These are phyloP conservation scores for Danaus melanippus DNA, from an alignment of 1,140 invertebrate species.

Conservation along the genomic window DNA sequence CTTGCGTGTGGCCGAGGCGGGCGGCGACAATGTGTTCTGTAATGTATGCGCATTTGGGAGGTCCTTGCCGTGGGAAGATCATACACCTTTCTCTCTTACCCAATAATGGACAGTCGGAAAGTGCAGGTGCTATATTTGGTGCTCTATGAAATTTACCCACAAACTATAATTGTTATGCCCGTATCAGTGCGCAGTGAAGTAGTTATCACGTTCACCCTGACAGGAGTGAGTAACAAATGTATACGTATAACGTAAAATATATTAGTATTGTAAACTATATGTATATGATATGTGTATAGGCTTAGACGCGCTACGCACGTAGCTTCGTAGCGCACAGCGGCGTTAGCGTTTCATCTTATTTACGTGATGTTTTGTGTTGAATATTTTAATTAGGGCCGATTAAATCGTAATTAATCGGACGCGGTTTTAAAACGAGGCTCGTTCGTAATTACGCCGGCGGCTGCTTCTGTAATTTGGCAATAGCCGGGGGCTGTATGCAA, in stretches of 20 bases:
- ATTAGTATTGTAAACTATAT: too few species aligned
- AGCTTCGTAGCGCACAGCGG: constrained; percentile 22
- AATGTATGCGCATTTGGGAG: constrained; percentile 64
- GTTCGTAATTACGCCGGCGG: constrained; percentile 53
- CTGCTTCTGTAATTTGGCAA: constrained; percentile 55
- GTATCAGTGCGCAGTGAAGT: too few species aligned
- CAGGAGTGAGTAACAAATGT: too few species aligned
- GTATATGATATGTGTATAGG: too few species aligned
- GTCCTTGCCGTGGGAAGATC: constrained; percentile 56
- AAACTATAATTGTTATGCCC: constrained; percentile 15
- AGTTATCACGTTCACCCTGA: too few species aligned
- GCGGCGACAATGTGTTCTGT: constrained; percentile 33
- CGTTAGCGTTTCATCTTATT: constrained; percentile 43
- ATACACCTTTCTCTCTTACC: constrained; percentile 42
- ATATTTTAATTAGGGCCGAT: constrained; percentile 61
- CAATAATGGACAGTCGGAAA: constrained; percentile 31
- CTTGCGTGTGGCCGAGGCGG: constrained; percentile 41
- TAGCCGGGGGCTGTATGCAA: constrained; percentile 41
- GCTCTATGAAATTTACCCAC: constrained; percentile 21
- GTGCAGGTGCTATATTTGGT: constrained; percentile 29
- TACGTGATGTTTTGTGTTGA: constrained; percentile 35
- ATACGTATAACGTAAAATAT: too few species aligned
- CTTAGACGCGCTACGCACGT: constrained; percentile 16
- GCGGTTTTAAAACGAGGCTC: constrained; percentile 38
- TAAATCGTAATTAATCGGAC: constrained; percentile 64